Evolutionary conservation across 1,140 invertebrate species (phyloP).

Genomic region (Caenorhabditis remanei): DNA sequence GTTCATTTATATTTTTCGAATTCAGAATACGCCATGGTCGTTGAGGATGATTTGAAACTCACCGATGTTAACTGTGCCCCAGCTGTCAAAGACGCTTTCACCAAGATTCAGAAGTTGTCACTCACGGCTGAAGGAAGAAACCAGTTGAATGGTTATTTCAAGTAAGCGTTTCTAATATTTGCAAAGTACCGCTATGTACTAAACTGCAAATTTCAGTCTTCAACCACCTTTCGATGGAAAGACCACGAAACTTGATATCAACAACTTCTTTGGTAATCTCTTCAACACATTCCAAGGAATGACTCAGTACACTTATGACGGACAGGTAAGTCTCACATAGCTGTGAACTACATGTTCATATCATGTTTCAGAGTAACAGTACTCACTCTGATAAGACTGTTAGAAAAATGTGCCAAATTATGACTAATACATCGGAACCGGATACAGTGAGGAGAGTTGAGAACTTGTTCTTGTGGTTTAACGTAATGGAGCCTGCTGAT

Average conservation of each 20-base stretch:
- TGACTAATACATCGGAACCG: slow-evolving; percentile 41
- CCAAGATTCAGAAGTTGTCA: slow-evolving; percentile 60
- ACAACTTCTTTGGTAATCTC: slow-evolving; percentile 65
- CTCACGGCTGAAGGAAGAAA: slow-evolving; percentile 65
- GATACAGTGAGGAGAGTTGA: slow-evolving; percentile 43
- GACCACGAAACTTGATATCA: slow-evolving; percentile 64
- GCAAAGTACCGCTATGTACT: neutral
- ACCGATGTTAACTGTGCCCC: slow-evolving; percentile 59
- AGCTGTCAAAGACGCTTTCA: slow-evolving; percentile 55
- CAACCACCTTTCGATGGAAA: slow-evolving; percentile 61
- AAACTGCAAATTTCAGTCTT: slow-evolving; percentile 60
- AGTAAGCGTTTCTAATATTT: slow-evolving; percentile 36
- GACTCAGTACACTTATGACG: slow-evolving; percentile 68
- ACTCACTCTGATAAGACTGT: slow-evolving; percentile 56
- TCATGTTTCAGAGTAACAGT: slow-evolving; percentile 59
- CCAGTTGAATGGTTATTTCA: slow-evolving; percentile 59
- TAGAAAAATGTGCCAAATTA: slow-evolving; percentile 52
- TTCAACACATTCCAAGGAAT: slow-evolving; percentile 66
- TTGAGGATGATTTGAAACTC: slow-evolving; percentile 63
- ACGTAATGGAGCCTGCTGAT: slow-evolving; percentile 38
- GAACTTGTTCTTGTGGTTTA: slow-evolving; percentile 53
- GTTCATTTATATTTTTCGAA: slow-evolving; percentile 3
- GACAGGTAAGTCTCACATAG: slow-evolving; percentile 48
- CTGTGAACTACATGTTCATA: neutral
- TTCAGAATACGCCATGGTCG: slow-evolving; percentile 67